Evolutionary conservation across 2,797 vertebrate genomes (phyloP), one percentile per base, ranked within the genome.

Genomic region (Acanthiza pusilla): DNA sequence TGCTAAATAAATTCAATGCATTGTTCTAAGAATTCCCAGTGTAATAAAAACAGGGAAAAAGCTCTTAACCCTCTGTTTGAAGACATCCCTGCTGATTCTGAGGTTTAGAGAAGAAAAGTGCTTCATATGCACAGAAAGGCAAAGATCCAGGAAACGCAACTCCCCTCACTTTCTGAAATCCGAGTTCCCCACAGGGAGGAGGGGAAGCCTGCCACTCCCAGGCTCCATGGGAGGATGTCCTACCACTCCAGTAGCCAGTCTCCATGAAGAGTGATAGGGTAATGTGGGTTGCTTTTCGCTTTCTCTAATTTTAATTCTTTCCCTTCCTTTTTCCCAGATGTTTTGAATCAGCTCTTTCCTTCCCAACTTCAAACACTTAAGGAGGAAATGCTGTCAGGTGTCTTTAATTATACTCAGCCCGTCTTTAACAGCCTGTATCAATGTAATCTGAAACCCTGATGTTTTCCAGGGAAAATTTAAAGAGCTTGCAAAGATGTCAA

Each of bases 181-280:
- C 0, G 0, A 34, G 16, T 16, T 2, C 2, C 18, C 9, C 42
- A 21, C 0, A 0, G 20, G 55, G 42, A 47, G 16, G 12, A 63
- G 2, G 4, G 48, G 34, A 71, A 71, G 11, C 20, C 34, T 25
- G 32, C 13, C 70, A 9, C 18, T 66, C 26, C 12, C 53, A 47
- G 40, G 16, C 23, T 55, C 8, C 42, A 8, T 0, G 1, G 50
- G 36, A 76, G 43, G 30, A 82, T 0, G 0, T 1, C 0, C 9
- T 66, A 32, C 38, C 14, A 29, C 40, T 47, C 48, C 21, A 43
- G 32, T 2, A 57, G 19, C 9, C 51, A 25, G 12, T 11, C 40
- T 71, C 32, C 17, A 54, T 1, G 1, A 29, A 38, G 13, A 23
- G 3, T 10, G 8, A 42, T 3, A 27, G 8, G 11, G 43, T 19